Percentiles rank a stretch among this genome's conserved stretches.
phyloP scores from a whole-genome alignment of 2,113 vertebrate genomes.

The Ameiurus melas region DNA sequence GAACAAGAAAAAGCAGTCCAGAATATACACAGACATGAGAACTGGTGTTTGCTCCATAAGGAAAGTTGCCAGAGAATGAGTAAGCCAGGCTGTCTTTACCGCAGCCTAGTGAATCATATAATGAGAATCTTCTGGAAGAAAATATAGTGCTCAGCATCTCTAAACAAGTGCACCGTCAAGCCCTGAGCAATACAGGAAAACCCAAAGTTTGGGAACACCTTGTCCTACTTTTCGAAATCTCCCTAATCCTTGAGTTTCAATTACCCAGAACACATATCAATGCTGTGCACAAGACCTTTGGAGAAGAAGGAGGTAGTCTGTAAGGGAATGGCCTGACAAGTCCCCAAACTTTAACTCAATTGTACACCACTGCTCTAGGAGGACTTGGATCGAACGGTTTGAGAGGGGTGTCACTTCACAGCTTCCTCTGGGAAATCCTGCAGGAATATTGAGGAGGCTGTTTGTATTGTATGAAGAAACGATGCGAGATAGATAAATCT shows the following conservation, averaged over 20 bases:
- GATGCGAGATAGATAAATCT: too few relatives aligned
- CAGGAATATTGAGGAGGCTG: neutral
- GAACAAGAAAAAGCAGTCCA: conserved; percentile 3
- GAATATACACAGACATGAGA: conserved; percentile 18
- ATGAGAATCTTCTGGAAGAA: conserved; percentile 7
- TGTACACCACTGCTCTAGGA: neutral
- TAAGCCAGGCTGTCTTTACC: conserved; percentile 12
- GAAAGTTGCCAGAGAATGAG: conserved; percentile 22
- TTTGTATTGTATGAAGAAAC: neutral
- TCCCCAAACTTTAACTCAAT: neutral
- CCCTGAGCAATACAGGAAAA: neutral
- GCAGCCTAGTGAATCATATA: conserved; percentile 10
- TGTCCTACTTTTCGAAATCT: conserved; percentile 1
- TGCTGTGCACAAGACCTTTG: neutral
- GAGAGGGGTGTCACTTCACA: neutral
- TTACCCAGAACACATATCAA: neutral
- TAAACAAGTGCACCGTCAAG: neutral
- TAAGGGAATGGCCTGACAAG: neutral
- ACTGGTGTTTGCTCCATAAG: conserved; percentile 6
- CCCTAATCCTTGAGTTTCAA: neutral
- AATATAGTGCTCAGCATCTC: neutral
- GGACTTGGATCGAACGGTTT: neutral
- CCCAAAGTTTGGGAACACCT: neutral
- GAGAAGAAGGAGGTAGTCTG: neutral
- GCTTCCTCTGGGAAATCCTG: neutral